Evolutionary conservation across 2,113 vertebrate genomes (phyloP).

Genomic region (Prunella fulvescens): DNA sequence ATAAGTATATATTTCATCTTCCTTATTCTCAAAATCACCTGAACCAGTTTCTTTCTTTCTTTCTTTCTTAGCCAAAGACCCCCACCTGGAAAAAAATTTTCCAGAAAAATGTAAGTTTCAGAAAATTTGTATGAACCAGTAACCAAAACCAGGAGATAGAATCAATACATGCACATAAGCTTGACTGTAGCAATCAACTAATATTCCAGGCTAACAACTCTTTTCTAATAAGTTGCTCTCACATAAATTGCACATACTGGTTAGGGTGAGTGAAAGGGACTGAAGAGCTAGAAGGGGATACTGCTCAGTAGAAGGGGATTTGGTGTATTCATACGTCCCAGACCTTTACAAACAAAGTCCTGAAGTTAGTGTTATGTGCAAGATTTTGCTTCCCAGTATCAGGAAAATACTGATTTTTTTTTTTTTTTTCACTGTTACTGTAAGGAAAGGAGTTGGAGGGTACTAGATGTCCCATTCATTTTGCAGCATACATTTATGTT

Average conservation of each 20-base stretch:
- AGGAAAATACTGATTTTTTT: neutral
- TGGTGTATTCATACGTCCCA: neutral
- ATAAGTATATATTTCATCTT: conserved; percentile 68
- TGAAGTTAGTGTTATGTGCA: neutral
- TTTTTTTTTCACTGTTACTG: neutral
- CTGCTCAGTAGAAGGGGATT: neutral
- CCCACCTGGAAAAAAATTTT: conserved; percentile 70
- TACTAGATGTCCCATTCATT: neutral
- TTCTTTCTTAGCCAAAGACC: conserved; percentile 69
- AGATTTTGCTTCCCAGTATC: neutral
- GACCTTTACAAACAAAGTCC: neutral
- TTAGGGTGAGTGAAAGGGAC: neutral
- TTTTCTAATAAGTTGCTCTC: neutral
- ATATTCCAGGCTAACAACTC: conserved; percentile 20
- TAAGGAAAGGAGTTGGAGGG: neutral
- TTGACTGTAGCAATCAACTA: conserved; percentile 7
- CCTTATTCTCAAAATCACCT: conserved; percentile 66
- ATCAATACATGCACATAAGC: neutral
- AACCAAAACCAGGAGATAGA: conserved; percentile 48
- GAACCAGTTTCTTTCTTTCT: conserved; percentile 66
- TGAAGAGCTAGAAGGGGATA: neutral
- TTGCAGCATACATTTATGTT: neutral
- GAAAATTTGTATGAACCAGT: conserved; percentile 62
- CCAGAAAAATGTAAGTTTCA: conserved; percentile 69
- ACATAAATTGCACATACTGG: neutral